A percentile compares a stretch with the other conserved stretches of the same genome.
phyloP scores from a whole-genome alignment of 53 echinoderm and acorn worm genomes.

The Patiria pectinifera region DNA sequence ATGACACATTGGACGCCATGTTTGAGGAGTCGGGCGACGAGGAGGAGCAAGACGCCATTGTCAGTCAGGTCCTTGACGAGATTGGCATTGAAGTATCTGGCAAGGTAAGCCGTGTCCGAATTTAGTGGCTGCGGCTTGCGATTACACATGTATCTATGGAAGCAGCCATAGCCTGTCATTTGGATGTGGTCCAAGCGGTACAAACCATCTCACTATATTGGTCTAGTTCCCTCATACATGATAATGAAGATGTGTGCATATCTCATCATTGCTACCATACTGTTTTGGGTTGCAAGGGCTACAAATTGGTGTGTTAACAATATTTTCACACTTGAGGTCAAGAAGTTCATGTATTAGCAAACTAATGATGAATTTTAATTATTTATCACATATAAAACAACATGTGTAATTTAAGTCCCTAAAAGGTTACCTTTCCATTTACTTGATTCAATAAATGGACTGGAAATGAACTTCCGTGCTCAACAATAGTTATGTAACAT shows the following conservation, averaged over 20 bases:
- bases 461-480: no score
- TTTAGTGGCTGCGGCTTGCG: neutral
- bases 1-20: slow-evolving; percentile 91
- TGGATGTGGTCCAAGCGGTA: neutral
- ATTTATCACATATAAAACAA: neutral
- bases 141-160: neutral
- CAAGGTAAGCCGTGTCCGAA: slow-evolving; percentile 69
- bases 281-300: neutral
- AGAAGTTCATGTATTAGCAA: no score
- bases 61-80: slow-evolving; percentile 97
- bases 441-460: no score
- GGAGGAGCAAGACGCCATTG: slow-evolving; percentile 96
- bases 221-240: neutral
- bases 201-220: neutral
- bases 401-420: no score
- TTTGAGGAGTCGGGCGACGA: slow-evolving; percentile 96
- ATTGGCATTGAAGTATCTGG: slow-evolving; percentile 97
- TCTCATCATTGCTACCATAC: neutral
- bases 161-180: neutral
- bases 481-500: neutral
- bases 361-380: neutral
- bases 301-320: neutral
- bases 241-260: neutral
- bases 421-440: no score
- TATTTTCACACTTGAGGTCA: no score